A percentile compares a stretch with the other conserved stretches of the same genome.
Conservation (phyloP, 1,140 invertebrate species). For the Liolophura sinensis region DNA sequence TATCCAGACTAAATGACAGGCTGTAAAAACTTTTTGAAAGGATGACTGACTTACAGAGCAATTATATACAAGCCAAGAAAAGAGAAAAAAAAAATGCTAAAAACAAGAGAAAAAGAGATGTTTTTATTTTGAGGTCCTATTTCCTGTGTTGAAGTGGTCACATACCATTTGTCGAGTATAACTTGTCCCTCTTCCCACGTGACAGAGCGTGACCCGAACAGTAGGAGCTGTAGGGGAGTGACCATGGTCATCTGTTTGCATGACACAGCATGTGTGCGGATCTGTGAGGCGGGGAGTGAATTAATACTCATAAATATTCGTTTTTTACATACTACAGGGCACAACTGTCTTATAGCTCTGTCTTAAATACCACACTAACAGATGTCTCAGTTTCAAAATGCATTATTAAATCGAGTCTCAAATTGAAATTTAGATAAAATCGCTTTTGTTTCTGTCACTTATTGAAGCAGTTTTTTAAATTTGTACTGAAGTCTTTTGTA, state of each 20-base stretch:
- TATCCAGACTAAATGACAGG: neutral
- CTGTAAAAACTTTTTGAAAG: neutral
- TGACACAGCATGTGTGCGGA: slow-evolving; percentile 91
- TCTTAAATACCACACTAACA: too few species aligned
- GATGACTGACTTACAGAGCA: neutral
- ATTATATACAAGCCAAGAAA: neutral
- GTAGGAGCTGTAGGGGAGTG: slow-evolving; percentile 86
- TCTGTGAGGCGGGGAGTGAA: slow-evolving; percentile 60
- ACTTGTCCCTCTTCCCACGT: slow-evolving; percentile 26
- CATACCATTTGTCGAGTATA: slow-evolving; percentile 51
- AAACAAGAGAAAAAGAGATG: neutral
- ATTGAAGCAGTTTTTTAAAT: too few species aligned
- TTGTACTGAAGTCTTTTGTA: too few species aligned
- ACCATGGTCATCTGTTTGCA: slow-evolving; percentile 99
- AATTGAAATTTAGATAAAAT: too few species aligned
- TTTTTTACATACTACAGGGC: too few species aligned
- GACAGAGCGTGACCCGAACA: slow-evolving; percentile 72
- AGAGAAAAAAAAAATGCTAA: too few species aligned
- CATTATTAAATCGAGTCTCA: too few species aligned
- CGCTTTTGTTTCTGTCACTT: too few species aligned
- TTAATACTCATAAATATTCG: too few species aligned
- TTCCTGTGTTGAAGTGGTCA: neutral
- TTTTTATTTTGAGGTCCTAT: neutral
- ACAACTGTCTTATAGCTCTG: too few species aligned
- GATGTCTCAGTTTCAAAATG: too few species aligned